These are phyloP conservation scores for Clarias macrocephalus DNA, from an alignment of 2,113 vertebrate genomes.

Conservation along the genomic window DNA sequence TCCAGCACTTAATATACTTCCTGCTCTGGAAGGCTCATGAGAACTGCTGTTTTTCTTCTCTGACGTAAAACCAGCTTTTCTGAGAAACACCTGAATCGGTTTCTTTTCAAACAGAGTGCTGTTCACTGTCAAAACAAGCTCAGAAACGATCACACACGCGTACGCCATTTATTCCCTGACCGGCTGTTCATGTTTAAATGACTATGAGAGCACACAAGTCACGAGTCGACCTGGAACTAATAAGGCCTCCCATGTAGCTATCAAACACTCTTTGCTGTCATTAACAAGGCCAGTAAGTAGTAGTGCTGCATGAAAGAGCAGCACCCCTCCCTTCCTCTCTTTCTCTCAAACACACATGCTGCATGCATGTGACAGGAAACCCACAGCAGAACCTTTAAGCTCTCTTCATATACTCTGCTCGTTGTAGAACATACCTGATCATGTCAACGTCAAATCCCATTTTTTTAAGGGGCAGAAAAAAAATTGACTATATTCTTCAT, in stretches of 20 bases:
- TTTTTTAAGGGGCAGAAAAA: too few relatives aligned
- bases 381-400: slow-evolving; percentile 22
- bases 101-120: not conserved
- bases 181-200: not conserved
- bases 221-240: slow-evolving; percentile 1
- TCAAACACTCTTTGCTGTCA: not conserved
- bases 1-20: not conserved
- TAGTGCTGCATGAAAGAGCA: slow-evolving; percentile 16
- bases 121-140: not conserved
- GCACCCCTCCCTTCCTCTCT: slow-evolving; percentile 17
- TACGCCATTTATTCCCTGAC: not conserved
- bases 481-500: not conserved
- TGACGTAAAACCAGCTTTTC: not conserved
- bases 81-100: not conserved
- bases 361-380: slow-evolving; percentile 45
- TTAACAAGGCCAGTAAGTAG: not conserved
- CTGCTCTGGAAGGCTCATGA: too few relatives aligned
- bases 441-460: not conserved
- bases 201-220: not conserved
- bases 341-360: not conserved
- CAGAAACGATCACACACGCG: not conserved
- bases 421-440: not conserved
- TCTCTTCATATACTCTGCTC: not conserved
- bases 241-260: not conserved
- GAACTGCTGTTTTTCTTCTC: not conserved